Conservation (phyloP, 2,797 vertebrate genomes). For the Myripristis murdjan region DNA sequence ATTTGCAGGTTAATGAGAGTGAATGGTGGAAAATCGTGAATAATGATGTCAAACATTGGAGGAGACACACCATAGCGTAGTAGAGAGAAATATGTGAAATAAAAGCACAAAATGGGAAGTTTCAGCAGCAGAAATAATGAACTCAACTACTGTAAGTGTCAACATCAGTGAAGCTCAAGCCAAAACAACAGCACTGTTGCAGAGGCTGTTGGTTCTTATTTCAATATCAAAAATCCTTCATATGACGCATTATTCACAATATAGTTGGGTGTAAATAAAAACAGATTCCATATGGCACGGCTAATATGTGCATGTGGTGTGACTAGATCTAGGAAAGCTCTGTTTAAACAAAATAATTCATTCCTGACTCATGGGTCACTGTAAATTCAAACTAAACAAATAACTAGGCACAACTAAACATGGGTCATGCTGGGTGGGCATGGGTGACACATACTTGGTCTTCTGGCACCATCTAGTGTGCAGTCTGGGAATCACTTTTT, state of each 20-base stretch:
- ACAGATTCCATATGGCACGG: background rate
- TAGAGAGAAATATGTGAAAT: background rate
- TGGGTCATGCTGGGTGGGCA: background rate
- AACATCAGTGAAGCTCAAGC: too few relatives aligned
- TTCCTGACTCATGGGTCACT: constrained; percentile 29
- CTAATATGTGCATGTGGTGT: constrained; percentile 36
- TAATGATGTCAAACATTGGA: too few relatives aligned
- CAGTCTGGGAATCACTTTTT: background rate
- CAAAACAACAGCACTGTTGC: background rate
- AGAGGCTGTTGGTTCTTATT: constrained; percentile 9
- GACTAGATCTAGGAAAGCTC: background rate
- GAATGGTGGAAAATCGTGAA: background rate
- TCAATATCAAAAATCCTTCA: background rate
- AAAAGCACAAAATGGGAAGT: too few relatives aligned
- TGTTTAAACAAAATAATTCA: background rate
- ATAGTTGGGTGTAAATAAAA: constrained; percentile 28
- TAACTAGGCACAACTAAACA: background rate
- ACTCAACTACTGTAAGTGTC: too few relatives aligned
- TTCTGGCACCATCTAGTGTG: constrained; percentile 60
- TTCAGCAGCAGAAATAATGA: too few relatives aligned
- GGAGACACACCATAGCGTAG: background rate
- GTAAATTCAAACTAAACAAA: background rate
- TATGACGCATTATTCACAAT: constrained; percentile 11
- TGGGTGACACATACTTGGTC: background rate
- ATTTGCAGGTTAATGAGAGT: too few relatives aligned